Base-by-base conservation (phyloP, 2,888 invertebrate species). In the Tipula unca region DNA sequence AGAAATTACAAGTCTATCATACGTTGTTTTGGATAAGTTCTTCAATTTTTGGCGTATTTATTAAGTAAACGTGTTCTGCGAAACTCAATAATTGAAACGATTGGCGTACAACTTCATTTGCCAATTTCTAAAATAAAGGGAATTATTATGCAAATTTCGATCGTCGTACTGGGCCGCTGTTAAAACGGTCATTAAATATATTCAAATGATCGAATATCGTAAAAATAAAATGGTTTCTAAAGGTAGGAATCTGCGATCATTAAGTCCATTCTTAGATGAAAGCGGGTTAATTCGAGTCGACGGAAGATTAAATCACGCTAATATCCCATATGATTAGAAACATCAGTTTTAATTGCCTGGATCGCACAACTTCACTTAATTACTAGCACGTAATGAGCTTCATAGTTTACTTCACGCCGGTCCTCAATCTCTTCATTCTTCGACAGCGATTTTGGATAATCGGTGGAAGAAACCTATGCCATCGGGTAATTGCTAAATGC, bases 381-480 rank as follows among this genome's bases (percentile, higher is more conserved):
- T 82, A 82, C n/a, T 82, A 82, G 82, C 29, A 29, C 82, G 29
- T 0, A 82, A 82, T 82, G 4, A 82, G 29, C 82, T 29, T 82
- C 29, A 29, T 29, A 25, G 29, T 1, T 29, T 82, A 13, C 29
- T 29, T 25, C 29, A 32, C 32, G 32, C 32, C 32, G 32, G n/a
- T 82, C 14, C 82, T 36, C 32, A 32, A 32, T 32, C 32, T 5
- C 32, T 32, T 32, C 4, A 85, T 48, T 32, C 39, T 87, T 6
- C 85, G 86, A 29, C 86, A 85, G 69, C 85, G 82, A 29, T 87
- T 87, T 48, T 87, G 87, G 87, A 86, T 87, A 0, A 32, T 87
- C 13, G 86, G 87, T 54, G 86, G 85, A 17, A 85, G 86, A 86
- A 84, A 86, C 5, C 14, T 87, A 29, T 86, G 86, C 5, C 54